Evolutionary conservation across 2,797 vertebrate genomes (phyloP).

Genomic region (Sebastes nivosus): DNA sequence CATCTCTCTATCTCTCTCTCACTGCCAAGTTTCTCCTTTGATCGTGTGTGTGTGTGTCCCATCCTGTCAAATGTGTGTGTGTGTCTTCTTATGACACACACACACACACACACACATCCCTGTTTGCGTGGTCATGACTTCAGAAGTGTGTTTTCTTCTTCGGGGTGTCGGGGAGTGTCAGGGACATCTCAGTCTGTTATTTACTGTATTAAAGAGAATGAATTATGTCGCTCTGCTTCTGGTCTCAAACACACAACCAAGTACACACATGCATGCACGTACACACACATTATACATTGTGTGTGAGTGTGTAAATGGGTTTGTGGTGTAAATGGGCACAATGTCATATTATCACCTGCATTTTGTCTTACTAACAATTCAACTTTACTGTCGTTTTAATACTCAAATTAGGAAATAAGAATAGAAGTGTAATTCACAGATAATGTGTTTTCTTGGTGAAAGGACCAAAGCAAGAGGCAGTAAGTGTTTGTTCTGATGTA

Average conservation of each 20-base stretch:
- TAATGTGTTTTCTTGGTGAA: too few species aligned
- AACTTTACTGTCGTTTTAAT: neutral
- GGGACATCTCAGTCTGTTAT: neutral
- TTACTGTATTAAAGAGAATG: slow-evolving; percentile 15
- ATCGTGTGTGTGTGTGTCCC: slow-evolving; percentile 21
- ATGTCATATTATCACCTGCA: neutral
- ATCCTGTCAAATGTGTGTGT: slow-evolving; percentile 21
- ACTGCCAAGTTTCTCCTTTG: slow-evolving; percentile 34
- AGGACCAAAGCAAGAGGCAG: too few species aligned
- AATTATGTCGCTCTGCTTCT: neutral
- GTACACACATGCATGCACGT: neutral
- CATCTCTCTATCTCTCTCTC: neutral
- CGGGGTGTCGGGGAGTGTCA: neutral
- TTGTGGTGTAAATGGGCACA: neutral
- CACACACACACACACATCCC: too few species aligned
- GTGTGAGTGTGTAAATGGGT: neutral
- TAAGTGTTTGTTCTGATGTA: too few species aligned
- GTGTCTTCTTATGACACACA: neutral
- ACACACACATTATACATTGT: neutral
- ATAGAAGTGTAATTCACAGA: neutral
- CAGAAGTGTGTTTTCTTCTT: slow-evolving; percentile 6
- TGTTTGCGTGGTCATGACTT: neutral
- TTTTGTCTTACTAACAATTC: neutral
- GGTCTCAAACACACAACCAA: neutral
- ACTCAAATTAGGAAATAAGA: neutral